Conservation (phyloP, 2,113 vertebrate species). For the Syngnathus floridae region DNA sequence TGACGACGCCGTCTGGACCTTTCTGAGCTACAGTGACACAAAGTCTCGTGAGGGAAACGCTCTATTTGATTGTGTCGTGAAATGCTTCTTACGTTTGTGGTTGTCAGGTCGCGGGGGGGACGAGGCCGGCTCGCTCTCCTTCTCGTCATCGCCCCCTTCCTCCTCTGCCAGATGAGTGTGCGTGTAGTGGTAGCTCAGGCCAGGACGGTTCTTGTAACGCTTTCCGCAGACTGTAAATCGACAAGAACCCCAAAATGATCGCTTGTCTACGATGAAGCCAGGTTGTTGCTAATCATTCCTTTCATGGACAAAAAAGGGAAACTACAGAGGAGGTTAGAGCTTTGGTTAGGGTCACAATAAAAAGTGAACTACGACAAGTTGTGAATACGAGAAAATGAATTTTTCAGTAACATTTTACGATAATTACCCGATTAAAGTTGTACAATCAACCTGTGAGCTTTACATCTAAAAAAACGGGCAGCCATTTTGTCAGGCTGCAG, state of each 20-base stretch:
- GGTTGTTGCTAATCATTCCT: not conserved
- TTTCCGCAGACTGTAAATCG: conserved; percentile 86
- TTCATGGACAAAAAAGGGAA: not conserved
- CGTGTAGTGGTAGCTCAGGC: conserved; percentile 95
- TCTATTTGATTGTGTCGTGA: not conserved
- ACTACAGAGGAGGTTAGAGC: not conserved
- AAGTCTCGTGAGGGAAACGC: not conserved
- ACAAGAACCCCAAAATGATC: not conserved
- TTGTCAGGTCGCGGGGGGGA: conserved; percentile 70
- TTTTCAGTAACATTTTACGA: not conserved
- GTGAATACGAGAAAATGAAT: not conserved
- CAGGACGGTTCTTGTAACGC: conserved; percentile 97
- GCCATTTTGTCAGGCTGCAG: not conserved
- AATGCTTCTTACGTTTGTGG: conserved; percentile 68
- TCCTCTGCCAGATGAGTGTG: conserved; percentile 96
- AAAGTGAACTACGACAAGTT: not conserved
- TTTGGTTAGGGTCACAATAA: not conserved
- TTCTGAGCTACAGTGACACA: conserved; percentile 81
- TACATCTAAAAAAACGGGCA: too few relatives aligned
- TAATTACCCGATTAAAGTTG: too few relatives aligned
- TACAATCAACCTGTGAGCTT: too few relatives aligned
- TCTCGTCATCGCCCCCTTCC: conserved; percentile 90
- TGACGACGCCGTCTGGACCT: conserved; percentile 84
- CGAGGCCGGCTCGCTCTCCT: conserved; percentile 79
- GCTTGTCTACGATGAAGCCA: not conserved